Percentiles rank a stretch among this genome's conserved stretches.
phyloP scores from a whole-genome alignment of 2,888 invertebrate species.

The Orchestes rusci region DNA sequence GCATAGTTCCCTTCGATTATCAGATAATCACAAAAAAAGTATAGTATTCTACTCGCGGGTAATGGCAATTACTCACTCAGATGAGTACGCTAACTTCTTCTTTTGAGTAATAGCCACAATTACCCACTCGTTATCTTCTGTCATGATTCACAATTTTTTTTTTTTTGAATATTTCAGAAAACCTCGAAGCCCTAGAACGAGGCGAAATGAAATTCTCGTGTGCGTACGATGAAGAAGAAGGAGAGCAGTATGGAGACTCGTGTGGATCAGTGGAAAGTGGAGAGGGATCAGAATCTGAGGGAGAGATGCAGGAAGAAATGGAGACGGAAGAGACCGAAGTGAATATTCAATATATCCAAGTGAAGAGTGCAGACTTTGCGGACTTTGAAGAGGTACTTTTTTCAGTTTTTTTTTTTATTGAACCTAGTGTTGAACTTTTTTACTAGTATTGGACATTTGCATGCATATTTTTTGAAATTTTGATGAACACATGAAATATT shows the following conservation, averaged over 20 bases:
- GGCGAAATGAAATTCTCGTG: slow-evolving; percentile 81
- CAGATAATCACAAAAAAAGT: too few species aligned
- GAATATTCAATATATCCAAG: slow-evolving; percentile 45
- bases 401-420: not conserved
- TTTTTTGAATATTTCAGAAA: slow-evolving; percentile 57
- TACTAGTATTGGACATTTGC: too few species aligned
- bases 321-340: slow-evolving; percentile 35
- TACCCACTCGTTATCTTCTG: too few species aligned
- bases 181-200: slow-evolving; percentile 73
- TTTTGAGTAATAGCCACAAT: too few species aligned
- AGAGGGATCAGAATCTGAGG: slow-evolving; percentile 58
- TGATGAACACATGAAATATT: too few species aligned
- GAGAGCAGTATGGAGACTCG: slow-evolving; percentile 47
- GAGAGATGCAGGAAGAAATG: slow-evolving; percentile 47
- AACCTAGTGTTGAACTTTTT: too few species aligned
- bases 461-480: too few species aligned
- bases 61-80: too few species aligned
- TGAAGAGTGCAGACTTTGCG: slow-evolving; percentile 39
- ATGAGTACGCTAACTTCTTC: too few species aligned
- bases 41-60: too few species aligned
- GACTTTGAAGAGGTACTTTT: slow-evolving; percentile 52
- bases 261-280: slow-evolving; percentile 61
- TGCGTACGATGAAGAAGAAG: slow-evolving; percentile 43
- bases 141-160: too few species aligned
- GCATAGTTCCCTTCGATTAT: too few species aligned